Percentiles rank a stretch among this genome's conserved stretches.
Conservation (phyloP, 1,140 invertebrate species). For the Chironomus striatipennis region DNA sequence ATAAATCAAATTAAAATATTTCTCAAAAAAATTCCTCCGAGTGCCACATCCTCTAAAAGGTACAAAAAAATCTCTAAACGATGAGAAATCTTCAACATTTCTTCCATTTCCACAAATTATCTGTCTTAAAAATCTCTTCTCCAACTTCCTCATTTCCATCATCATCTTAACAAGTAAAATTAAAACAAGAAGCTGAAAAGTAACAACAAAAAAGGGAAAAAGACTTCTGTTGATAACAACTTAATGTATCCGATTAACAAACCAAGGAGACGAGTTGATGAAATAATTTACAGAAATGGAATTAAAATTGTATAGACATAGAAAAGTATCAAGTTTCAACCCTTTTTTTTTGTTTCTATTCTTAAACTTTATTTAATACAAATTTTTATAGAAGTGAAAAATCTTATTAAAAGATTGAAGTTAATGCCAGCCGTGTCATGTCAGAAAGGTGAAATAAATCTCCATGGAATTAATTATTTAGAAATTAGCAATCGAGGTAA, state of each 20-base stretch:
- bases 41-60: no score
- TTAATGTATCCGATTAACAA: constrained; percentile 9
- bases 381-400: no score
- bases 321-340: not conserved
- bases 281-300: no score
- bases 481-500: not conserved
- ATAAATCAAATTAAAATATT: no score
- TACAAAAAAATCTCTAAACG: no score
- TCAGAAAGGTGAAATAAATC: constrained; percentile 21
- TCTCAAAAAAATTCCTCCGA: no score
- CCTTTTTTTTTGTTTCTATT: not conserved
- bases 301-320: no score
- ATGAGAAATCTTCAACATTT: no score
- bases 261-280: not conserved
- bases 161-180: not conserved
- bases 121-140: not conserved
- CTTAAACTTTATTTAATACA: not conserved
- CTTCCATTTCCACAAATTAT: not conserved
- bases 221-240: not conserved
- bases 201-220: not conserved
- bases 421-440: not conserved
- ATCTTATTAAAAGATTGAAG: no score
- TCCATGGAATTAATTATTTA: constrained; percentile 17
- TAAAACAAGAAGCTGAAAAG: no score
- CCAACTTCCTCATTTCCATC: not conserved